Evolutionary conservation across 2,888 invertebrate species (phyloP), one percentile per base, ranked within the genome.

Genomic region (Pyrgus malvae): DNA sequence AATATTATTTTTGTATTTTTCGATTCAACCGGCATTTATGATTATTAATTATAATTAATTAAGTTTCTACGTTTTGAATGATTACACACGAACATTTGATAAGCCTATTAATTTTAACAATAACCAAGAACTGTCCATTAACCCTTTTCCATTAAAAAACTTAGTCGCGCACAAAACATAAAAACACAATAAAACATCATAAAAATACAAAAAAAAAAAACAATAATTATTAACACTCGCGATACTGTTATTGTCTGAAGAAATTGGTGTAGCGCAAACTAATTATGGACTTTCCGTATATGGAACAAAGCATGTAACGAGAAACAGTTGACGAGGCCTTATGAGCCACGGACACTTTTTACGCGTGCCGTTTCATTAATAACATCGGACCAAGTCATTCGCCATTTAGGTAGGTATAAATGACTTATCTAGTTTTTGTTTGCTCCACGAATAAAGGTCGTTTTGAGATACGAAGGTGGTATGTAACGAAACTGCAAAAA

Each of bases 201-300:
- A 9, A 12, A 11, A 33, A 4, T 31, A 31, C 27, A 2, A 7
- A 12, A 35, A 7, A n/a, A 35, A 9, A 16, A 35, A 35, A 9
- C 35, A 2, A 38, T 38, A 38, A 38, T 19, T 38, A 38, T 11
- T 38, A 8, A 38, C 23, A 9, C 21, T 3, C 23, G 3, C 23
- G 9, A 25, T 41, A 21, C 41, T 11, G 31, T 41, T 23, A 16
- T 9, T 59, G 60, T 66, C 72, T 35, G 11, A 35, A 76, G 75
- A 69, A 75, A 74, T 72, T 65, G 68, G 66, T 69, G 70, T 75
- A 71, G 74, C 72, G 72, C 76, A 80, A 83, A 83, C 80, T 81
- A 86, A 86, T 85, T 81, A 82, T 78, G 74, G 75, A 75, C 73
- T 72, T 74, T 64, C 85, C 84, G 68, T 80, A 72, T 78, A 80